phyloP scores from a whole-genome alignment of 2,888 invertebrate genomes.

The Cheiracanthium punctorium region DNA sequence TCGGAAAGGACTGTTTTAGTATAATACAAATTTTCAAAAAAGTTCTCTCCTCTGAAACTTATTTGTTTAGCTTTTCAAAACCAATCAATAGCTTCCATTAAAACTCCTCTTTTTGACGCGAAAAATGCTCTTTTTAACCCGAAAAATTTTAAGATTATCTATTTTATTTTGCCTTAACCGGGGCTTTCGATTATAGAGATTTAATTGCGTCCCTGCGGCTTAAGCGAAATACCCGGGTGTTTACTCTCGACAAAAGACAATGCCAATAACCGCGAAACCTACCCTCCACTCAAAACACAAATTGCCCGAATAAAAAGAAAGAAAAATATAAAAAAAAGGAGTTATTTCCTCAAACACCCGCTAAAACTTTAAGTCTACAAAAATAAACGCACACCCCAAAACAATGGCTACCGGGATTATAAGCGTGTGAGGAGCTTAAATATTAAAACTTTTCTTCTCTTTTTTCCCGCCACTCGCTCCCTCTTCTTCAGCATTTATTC shows the following conservation, averaged over 20 bases:
- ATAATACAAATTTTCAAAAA: no score
- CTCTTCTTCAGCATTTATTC: conserved; percentile 24
- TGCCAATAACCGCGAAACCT: conserved; percentile 51
- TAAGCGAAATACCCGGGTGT: conserved; percentile 36
- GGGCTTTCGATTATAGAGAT: conserved; percentile 23
- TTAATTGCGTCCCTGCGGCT: conserved; percentile 57
- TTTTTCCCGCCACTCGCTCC: conserved; percentile 13
- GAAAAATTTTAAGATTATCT: no score
- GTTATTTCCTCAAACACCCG: background rate
- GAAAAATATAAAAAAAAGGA: background rate
- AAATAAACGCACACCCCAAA: conserved; percentile 41
- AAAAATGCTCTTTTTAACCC: no score
- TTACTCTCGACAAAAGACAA: conserved; percentile 65
- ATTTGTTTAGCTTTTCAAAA: no score
- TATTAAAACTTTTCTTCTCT: conserved; percentile 52
- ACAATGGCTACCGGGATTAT: conserved; percentile 45
- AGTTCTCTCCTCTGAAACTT: no score
- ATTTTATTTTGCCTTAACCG: background rate
- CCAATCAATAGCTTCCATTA: no score
- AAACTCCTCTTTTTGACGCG: no score
- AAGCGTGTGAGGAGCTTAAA: conserved; percentile 45
- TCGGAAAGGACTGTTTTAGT: no score
- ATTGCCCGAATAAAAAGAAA: conserved; percentile 9
- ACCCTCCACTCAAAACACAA: conserved; percentile 24
- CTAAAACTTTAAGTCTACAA: conserved; percentile 60